Evolutionary conservation across 2,888 invertebrate species (phyloP).

Genomic region (Abrostola tripartita): DNA sequence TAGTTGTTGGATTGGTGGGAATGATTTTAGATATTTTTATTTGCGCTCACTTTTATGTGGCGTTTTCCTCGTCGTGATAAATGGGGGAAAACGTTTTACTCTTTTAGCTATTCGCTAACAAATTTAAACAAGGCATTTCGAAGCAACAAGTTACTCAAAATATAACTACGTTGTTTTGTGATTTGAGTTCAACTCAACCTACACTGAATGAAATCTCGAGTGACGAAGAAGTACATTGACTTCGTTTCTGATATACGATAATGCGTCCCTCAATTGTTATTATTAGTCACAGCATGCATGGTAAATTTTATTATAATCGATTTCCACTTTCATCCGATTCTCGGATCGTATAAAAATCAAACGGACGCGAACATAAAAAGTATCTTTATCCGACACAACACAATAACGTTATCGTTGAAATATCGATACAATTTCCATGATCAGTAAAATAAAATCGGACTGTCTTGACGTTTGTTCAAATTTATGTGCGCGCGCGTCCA

Average conservation of each 20-base stretch:
- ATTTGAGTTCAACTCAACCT: conserved; percentile 13
- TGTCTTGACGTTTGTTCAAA: conserved; percentile 82
- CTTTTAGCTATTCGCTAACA: conserved; percentile 12
- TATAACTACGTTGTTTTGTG: conserved; percentile 7
- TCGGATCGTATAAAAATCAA: conserved; percentile 75
- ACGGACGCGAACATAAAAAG: conserved; percentile 78
- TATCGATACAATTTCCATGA: conserved; percentile 87
- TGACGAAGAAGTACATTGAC: conserved; percentile 31
- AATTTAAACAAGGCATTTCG: conserved; percentile 7
- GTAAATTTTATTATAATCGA: conserved; percentile 67
- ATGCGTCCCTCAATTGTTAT: conserved; percentile 39
- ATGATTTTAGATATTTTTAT: conserved; percentile 49
- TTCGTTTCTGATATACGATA: conserved; percentile 35
- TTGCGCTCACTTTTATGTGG: conserved; percentile 33
- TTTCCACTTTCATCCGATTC: conserved; percentile 61
- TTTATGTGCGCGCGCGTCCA: conserved; percentile 80
- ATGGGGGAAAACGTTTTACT: conserved; percentile 24
- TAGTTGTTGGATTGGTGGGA: conserved; percentile 32
- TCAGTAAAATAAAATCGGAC: conserved; percentile 85
- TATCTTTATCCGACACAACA: conserved; percentile 76
- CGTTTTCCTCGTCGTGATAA: conserved; percentile 23
- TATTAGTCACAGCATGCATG: conserved; percentile 53
- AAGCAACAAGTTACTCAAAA: conserved; percentile 46
- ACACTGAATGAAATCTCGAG: conserved; percentile 20
- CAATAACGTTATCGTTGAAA: conserved; percentile 85